Evolutionary conservation across 2,113 vertebrate genomes (phyloP), one percentile per base, ranked within the genome.

Genomic region (Anarrhichthys ocellatus): DNA sequence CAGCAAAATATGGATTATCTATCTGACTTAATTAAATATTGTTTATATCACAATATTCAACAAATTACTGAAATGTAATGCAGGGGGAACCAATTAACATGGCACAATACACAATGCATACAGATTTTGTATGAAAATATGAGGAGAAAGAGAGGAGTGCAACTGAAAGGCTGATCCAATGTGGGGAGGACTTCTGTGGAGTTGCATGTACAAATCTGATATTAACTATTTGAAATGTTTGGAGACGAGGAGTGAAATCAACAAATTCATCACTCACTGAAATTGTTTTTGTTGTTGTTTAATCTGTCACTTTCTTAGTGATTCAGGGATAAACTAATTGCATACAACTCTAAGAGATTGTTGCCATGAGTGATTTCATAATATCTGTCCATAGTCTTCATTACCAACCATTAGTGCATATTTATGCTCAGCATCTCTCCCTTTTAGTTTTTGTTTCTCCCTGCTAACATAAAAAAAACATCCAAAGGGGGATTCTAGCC

Each of bases 271-370:
- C 40, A 42, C 11, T 61, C 36, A 17, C 14, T 42, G 14, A 66
- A 62, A 52, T 29, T 24, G 10, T n/a, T 48, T 63, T 71, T 68
- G 36, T 1, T 17, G 6, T 15, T 58, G 13, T 80, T 34, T 34
- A 79, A 71, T 82, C 29, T 73, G 70, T 73, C 34, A 32, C 54
- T 63, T 68, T 74, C 42, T 61, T 34, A 62, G 78, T n/a, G n/a
- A 78, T 29, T 79, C 36, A 3, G 46, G 46, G 54, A 76, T 68
- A 76, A 80, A 38, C 36, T 68, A n/a, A 69, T 75, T 78, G 64
- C 63, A n/a, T 71, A 59, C 61, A 67, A 65, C 50, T 56, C 66
- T 0, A n/a, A 22, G 11, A 70, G 48, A 84, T 73, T 87, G 80
- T 54, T 72, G 59, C 63, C 27, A 61, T 22, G 18, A 79, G 61